Evolutionary conservation across 1,140 invertebrate genomes (phyloP), one percentile per base, ranked within the genome.

Genomic region (Tachypleus tridentatus): DNA sequence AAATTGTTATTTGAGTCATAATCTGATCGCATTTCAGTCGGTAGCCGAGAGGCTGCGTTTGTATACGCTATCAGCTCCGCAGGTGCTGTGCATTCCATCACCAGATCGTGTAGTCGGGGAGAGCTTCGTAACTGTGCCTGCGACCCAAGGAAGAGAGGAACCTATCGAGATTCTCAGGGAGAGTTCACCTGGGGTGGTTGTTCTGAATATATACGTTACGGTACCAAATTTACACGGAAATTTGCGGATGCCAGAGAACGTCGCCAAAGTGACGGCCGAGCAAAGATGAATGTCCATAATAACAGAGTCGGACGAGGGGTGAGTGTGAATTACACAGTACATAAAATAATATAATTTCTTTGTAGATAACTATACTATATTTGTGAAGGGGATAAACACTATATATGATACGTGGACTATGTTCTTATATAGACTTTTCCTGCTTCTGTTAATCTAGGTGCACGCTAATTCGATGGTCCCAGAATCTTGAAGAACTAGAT

Each of bases 241-340:
- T 93, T 93, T 77, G 82, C 92, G 68, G 89, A 93, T 77, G 85
- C 89, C 58, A 79, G 89, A 63, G 86, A 92, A 74, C 72, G 72
- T 47, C 78, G 90, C 63, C 88, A 91, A 74, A 82, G 83, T 0
- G 88, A 94, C 75, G 87, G 88, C 4, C 80, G 92, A 51, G 88
- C 87, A 60, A 78, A 93, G 67, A 97, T 98, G 93, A 97, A 97
- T 79, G 80, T 97, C 53, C 94, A 98, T 77, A 98, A 98, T 77
- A 97, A 97, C 80, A 85, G 88, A 73, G 91, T 89, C 11, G 93
- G 93, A 61, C 81, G 93, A 78, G 89, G 89, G 87, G 93, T 96
- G 76, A 81, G 29, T 29, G 29, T 29, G 29, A 29, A 29, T 29
- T 29, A 29, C 29, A 29, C 29, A 29, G 2, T 29, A 29, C 29